Percentiles rank a stretch among this genome's conserved stretches.
These are phyloP conservation scores for Cyanoliseus patagonus DNA, from an alignment of 2,113 vertebrate genomes.

Conservation along the genomic window DNA sequence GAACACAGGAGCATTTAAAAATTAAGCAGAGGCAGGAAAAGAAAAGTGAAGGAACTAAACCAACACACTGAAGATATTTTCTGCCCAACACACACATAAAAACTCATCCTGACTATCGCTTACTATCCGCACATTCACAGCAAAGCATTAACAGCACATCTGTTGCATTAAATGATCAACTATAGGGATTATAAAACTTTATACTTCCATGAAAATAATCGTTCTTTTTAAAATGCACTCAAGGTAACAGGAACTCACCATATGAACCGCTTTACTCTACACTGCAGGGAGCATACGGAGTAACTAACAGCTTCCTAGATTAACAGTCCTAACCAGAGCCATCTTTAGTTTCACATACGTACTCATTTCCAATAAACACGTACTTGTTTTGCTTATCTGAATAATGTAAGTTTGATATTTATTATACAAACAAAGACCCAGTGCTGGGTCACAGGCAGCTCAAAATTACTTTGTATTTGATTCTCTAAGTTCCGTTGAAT, in stretches of 20 bases:
- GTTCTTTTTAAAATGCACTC: background rate
- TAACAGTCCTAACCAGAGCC: background rate
- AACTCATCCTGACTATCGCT: background rate
- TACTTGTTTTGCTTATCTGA: background rate
- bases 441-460: background rate
- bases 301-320: background rate
- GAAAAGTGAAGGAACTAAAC: background rate
- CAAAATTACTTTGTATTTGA: background rate
- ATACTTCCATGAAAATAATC: background rate
- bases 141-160: background rate
- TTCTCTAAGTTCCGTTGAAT: background rate
- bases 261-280: background rate
- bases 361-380: background rate
- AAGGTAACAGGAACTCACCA: background rate
- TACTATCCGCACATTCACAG: background rate
- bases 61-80: background rate
- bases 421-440: background rate
- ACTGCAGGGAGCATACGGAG: background rate
- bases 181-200: background rate
- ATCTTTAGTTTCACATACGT: background rate
- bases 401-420: background rate
- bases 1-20: background rate
- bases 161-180: background rate
- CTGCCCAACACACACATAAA: background rate
- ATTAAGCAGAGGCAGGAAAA: background rate